Percentiles rank a stretch among this genome's conserved stretches.
Conservation (phyloP, 2,888 invertebrate genomes). For the Brenthis daphne region DNA sequence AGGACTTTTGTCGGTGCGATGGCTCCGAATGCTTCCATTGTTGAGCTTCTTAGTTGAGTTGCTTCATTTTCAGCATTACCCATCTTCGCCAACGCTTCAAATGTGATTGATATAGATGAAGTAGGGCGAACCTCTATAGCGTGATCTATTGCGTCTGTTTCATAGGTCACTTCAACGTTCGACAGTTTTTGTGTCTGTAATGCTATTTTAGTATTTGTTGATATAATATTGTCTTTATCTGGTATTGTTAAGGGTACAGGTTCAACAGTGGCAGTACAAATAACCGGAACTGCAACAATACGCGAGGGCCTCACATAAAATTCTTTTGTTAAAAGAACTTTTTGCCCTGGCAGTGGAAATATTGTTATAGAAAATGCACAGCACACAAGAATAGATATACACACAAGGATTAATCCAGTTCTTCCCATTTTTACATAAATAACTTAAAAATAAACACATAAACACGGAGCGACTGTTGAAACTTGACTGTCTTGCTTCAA, state of each 20-base stretch:
- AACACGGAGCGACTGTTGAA: slow-evolving; percentile 42
- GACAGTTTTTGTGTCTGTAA: not conserved
- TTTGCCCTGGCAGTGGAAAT: slow-evolving; percentile 49
- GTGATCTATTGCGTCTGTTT: not conserved
- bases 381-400: slow-evolving; percentile 22
- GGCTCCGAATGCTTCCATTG: not conserved
- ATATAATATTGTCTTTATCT: not conserved
- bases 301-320: slow-evolving; percentile 33
- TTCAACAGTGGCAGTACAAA: not conserved
- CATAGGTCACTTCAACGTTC: not conserved
- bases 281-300: slow-evolving; percentile 1
- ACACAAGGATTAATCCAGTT: slow-evolving; percentile 33
- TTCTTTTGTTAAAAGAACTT: slow-evolving; percentile 17
- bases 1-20: slow-evolving; percentile 30
- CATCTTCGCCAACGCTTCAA: not conserved
- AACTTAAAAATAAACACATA: slow-evolving; percentile 41
- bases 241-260: not conserved
- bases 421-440: slow-evolving; percentile 35
- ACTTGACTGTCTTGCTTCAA: slow-evolving; percentile 49
- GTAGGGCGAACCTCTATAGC: not conserved
- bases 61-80: no score
- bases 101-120: not conserved
- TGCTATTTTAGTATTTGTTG: not conserved
- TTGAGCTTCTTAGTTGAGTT: not conserved
- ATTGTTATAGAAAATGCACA: slow-evolving; percentile 37